phyloP scores from a whole-genome alignment of 2,888 invertebrate genomes.

The Eristalinus aeneus region DNA sequence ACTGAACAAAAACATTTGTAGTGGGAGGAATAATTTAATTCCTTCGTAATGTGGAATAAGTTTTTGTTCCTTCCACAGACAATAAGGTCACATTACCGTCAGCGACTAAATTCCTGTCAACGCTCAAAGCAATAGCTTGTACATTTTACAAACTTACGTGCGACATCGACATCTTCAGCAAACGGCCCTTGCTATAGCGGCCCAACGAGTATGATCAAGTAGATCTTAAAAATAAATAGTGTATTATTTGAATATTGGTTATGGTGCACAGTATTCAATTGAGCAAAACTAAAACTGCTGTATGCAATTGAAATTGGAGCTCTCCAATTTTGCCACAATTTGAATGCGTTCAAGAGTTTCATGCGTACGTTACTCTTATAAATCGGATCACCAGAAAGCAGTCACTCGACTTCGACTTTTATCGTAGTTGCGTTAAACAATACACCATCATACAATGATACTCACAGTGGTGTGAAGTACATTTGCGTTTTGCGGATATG shows the following conservation, averaged over 20 bases:
- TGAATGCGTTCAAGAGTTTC: not conserved
- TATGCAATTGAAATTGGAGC: not conserved
- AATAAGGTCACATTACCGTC: not conserved
- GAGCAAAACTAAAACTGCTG: not conserved
- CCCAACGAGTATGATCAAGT: not conserved
- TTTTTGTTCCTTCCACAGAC: no score
- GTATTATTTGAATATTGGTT: not conserved
- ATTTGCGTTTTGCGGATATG: constrained; percentile 15
- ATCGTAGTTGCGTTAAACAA: not conserved
- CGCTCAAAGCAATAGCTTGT: not conserved
- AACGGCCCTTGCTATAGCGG: constrained; percentile 22
- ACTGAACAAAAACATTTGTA: no score
- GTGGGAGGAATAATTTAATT: not conserved
- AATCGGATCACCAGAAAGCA: not conserved
- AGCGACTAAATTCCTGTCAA: not conserved
- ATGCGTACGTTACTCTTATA: not conserved
- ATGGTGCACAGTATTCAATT: not conserved
- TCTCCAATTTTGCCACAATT: not conserved
- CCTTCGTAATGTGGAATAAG: not conserved
- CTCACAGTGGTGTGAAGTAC: not conserved
- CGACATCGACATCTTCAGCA: constrained; percentile 48
- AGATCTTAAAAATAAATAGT: not conserved
- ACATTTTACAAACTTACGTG: constrained; percentile 35
- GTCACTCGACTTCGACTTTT: not conserved
- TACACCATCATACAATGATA: not conserved